Percentiles rank a stretch among this genome's conserved stretches.
Evolutionary conservation across 2,113 vertebrate species (phyloP).

Genomic region (Athene cunicularia): DNA sequence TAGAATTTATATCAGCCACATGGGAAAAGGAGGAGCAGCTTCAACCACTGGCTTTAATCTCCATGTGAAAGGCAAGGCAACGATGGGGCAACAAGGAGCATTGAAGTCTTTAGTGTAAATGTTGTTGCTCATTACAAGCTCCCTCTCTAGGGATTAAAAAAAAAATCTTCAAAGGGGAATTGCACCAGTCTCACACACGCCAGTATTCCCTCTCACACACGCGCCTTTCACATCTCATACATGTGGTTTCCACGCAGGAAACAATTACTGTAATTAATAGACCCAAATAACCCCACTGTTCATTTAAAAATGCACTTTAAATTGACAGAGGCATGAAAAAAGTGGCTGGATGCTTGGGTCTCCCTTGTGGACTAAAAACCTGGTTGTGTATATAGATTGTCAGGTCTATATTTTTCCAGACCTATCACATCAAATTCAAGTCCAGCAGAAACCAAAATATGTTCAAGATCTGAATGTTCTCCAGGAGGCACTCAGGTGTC

Average conservation of each 20-base stretch:
- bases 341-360: constrained; percentile 9
- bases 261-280: constrained; percentile 71
- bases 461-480: constrained; percentile 15
- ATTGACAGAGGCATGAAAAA: constrained; percentile 59
- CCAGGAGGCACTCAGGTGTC: not conserved
- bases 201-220: not conserved
- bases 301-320: constrained; percentile 57
- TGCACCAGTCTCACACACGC: constrained; percentile 9
- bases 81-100: constrained; percentile 35
- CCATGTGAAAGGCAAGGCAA: constrained; percentile 54
- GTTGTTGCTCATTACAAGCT: constrained; percentile 59
- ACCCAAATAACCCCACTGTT: constrained; percentile 58
- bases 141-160: constrained; percentile 43
- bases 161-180: constrained; percentile 62
- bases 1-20: constrained; percentile 65
- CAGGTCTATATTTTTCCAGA: constrained; percentile 55
- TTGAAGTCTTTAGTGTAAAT: constrained; percentile 48
- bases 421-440: constrained; percentile 39
- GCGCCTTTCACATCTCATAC: constrained; percentile 34
- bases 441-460: constrained; percentile 4
- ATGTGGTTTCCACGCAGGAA: constrained; percentile 69
- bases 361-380: not conserved
- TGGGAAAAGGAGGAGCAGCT: constrained; percentile 61
- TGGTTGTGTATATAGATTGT: constrained; percentile 49
- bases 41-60: constrained; percentile 67